Evolutionary conservation across 2,888 invertebrate genomes (phyloP), one percentile per base, ranked within the genome.

Genomic region (Aphodius sticticus): DNA sequence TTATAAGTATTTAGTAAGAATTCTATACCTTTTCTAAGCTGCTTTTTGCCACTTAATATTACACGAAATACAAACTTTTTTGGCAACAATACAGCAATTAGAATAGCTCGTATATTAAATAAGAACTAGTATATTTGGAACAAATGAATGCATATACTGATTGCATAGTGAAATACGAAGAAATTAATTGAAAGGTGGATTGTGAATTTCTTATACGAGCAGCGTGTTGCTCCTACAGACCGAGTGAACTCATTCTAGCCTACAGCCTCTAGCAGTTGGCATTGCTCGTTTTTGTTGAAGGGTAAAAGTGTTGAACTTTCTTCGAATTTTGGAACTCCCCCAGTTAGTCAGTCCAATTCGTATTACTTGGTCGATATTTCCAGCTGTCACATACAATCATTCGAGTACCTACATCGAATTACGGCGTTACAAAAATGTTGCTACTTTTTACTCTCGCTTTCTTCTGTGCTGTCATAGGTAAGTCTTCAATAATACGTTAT

Each of bases 391-490:
- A 16, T 36, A 53, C 9, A 53, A 53, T 53, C 53, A 53, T 7
- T 53, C 12, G 9, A 53, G 1, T 2, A 53, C 53, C 9, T 9
- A 53, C 53, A 53, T 53, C 53, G 53, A 53, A 53, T 5, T 9
- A 53, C 12, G 26, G 69, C 53, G 53, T 69, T 15, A 77, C 70
- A 76, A 77, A 76, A 76, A 76, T 76, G 80, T 77, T 77, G 71
- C 72, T 72, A 69, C 14, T 81, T 75, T 77, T 78, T 69, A 6
- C 74, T 35, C 4, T 53, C 12, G 72, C 79, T 69, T 78, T 77
- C 38, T 16, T 77, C 16, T 7, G 38, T 35, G 16, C 76, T 37
- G 53, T 71, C 53, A 16, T 72, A 15, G 81, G 81, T 81, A 76
- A 81, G 81, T 71, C 16, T 69, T 14, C 6, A 36, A 15, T 16